Evolutionary conservation across 2,113 vertebrate genomes (phyloP), one percentile per base, ranked within the genome.

Genomic region (Megalops atlanticus): DNA sequence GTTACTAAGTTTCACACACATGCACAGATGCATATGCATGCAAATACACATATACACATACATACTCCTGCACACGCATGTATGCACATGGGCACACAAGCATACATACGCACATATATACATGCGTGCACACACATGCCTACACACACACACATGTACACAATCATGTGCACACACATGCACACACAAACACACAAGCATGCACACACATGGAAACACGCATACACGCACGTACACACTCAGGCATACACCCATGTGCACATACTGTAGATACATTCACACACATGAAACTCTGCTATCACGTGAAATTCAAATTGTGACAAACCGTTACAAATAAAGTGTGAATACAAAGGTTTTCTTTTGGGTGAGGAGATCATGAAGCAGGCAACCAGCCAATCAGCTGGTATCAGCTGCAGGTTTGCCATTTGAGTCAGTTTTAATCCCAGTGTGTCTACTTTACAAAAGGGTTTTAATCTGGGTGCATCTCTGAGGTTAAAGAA

Each of bases 271-370:
- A 38, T 45, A 77, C 27, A 5, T 24, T n/a, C 49, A 38, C 31
- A 38, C 70, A 35, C 70, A 72, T 14, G n/a, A n/a, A n/a, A n/a
- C n/a, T n/a, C n/a, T n/a, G n/a, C n/a, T n/a, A n/a, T n/a, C n/a
- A n/a, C n/a, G n/a, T n/a, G n/a, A n/a, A n/a, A n/a, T n/a, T n/a
- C n/a, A n/a, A n/a, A n/a, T n/a, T n/a, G n/a, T n/a, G 40, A 89
- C 94, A 86, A 92, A 99, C 98, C 91, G 98, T 96, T 98, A 99
- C 97, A 99, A 98, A 88, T 99, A 99, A 91, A 99, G n/a, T n/a
- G n/a, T 95, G 0, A 27, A 27, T 64, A 31, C 54, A n/a, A 8
- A 64, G 12, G n/a, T 27, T 24, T 58, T 58, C 24, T 10, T 64
- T 21, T 64, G 54, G n/a, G n/a, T 11, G 31, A 6, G 54, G 54